Conservation (phyloP, 2,797 vertebrate species). For the Rhabdophis nuchalis region DNA sequence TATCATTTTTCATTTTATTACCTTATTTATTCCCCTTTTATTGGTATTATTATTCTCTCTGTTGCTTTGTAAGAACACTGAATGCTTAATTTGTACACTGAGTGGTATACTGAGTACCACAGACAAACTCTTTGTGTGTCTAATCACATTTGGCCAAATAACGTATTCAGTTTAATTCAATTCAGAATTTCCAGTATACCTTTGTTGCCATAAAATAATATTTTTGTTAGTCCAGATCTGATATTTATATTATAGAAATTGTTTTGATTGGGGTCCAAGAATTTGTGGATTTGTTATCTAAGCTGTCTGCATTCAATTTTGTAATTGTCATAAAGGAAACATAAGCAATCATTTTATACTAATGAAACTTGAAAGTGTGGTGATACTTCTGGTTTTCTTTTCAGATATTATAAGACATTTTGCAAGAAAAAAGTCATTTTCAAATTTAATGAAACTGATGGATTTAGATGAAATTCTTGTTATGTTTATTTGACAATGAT, state of each 20-base stretch:
- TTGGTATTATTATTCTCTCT: too few species aligned
- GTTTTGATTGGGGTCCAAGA: neutral
- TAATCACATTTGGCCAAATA: too few species aligned
- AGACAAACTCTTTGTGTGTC: too few species aligned
- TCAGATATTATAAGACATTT: neutral
- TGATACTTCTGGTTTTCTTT: neutral
- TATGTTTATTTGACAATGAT: too few species aligned
- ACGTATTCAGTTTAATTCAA: too few species aligned
- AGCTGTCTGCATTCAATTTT: neutral
- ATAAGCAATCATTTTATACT: neutral
- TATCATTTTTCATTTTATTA: too few species aligned
- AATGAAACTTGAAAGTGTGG: neutral
- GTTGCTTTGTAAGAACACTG: too few species aligned
- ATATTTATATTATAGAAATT: neutral
- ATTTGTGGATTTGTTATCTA: neutral
- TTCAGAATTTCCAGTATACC: too few species aligned
- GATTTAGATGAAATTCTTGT: neutral
- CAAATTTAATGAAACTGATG: neutral
- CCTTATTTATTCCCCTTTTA: too few species aligned
- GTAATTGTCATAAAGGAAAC: neutral
- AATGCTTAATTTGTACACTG: too few species aligned
- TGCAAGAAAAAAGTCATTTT: neutral
- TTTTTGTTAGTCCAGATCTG: neutral
- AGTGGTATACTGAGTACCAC: too few species aligned
- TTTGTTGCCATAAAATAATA: neutral